phyloP scores from a whole-genome alignment of 1,140 invertebrate genomes.

The Drosophila funebris region DNA sequence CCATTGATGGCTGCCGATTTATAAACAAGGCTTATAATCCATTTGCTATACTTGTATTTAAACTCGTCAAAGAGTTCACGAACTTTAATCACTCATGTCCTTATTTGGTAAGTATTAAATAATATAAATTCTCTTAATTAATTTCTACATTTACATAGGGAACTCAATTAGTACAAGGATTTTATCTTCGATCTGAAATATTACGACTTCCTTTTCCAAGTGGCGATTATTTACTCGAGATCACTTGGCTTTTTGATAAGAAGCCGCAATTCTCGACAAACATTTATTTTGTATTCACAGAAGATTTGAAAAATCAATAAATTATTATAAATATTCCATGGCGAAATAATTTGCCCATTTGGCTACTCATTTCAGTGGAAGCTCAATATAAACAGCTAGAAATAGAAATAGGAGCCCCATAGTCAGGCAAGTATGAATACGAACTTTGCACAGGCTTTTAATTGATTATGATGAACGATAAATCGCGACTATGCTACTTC shows the following conservation, averaged over 20 bases:
- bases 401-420: no score
- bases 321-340: no score
- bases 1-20: constrained; percentile 17
- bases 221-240: constrained; percentile 1
- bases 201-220: constrained; percentile 4
- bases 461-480: no score
- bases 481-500: no score
- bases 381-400: no score
- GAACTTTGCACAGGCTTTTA: no score
- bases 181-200: constrained; percentile 7
- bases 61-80: constrained; percentile 1
- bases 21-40: constrained; percentile 3
- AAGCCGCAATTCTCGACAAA: no score
- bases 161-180: background rate
- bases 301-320: constrained; percentile 8
- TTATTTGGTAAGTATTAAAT: constrained; percentile 7
- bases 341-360: no score
- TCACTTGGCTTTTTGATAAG: constrained; percentile 2
- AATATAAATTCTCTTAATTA: background rate
- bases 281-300: constrained; percentile 6
- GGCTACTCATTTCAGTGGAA: no score
- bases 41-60: constrained; percentile 4
- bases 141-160: background rate
- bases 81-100: constrained; percentile 33
- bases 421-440: no score